Percentiles rank a stretch among this genome's conserved stretches.
Conservation (phyloP, 2,113 vertebrate species). For the Equus przewalskii region DNA sequence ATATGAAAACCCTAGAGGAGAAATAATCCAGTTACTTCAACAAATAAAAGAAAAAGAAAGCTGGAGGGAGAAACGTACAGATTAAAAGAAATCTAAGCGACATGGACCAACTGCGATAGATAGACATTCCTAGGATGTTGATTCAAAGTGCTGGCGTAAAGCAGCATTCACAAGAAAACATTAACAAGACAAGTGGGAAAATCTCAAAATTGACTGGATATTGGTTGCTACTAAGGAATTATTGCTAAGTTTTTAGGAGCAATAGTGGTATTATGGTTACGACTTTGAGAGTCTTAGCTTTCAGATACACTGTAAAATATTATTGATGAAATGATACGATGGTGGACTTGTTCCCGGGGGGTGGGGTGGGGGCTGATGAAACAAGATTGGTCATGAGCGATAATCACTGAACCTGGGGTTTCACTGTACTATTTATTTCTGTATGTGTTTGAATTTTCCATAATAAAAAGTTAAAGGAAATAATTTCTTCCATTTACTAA, state of each 20-base stretch:
- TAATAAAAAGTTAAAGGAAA: background rate
- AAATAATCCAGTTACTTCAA: background rate
- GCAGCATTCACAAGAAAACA: no score
- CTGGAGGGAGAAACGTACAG: background rate
- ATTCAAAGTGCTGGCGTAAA: background rate
- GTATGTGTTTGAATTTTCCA: background rate
- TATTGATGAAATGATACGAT: background rate
- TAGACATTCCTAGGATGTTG: background rate
- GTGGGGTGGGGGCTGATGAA: no score
- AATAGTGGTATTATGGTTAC: accelerated
- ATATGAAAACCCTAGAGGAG: accelerated
- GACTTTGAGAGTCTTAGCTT: background rate
- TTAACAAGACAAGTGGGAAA: background rate
- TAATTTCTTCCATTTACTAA: background rate
- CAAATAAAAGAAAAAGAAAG: background rate
- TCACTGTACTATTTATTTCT: background rate
- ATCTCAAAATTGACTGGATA: background rate
- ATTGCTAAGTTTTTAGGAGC: background rate
- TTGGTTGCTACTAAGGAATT: accelerated
- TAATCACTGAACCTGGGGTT: accelerated
- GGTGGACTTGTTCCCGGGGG: background rate
- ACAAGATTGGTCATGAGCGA: background rate
- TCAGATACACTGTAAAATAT: no score
- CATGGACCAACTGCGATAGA: accelerated
- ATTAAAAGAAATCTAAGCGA: background rate